Conservation (phyloP, 2,113 vertebrate genomes). For the Gorsachius goisagi region DNA sequence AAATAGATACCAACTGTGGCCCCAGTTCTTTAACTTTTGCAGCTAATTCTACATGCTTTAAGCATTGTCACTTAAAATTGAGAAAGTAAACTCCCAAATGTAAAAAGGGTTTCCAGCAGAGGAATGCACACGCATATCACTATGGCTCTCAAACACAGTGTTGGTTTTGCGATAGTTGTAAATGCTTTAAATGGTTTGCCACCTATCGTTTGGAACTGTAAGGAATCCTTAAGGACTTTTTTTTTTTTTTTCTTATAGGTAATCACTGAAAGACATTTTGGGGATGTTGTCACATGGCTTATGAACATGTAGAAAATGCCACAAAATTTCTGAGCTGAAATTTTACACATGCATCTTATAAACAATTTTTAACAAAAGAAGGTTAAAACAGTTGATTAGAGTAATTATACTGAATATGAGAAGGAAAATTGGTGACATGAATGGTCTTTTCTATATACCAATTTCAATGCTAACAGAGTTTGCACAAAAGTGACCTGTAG, state of each 20-base stretch:
- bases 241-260: not conserved
- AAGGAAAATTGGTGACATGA: not conserved
- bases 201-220: not conserved
- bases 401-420: not conserved
- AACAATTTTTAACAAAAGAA: not conserved
- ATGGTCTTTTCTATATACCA: not conserved
- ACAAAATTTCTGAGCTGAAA: not conserved
- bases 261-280: not conserved
- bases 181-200: not conserved
- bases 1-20: not conserved
- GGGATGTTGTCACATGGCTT: not conserved
- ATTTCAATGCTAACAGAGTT: not conserved
- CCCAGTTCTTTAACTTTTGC: not conserved
- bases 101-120: not conserved
- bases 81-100: not conserved
- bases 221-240: not conserved
- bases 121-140: rapidly evolving
- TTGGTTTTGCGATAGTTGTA: not conserved
- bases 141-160: rapidly evolving
- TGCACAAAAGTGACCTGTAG: slow-evolving; percentile 65
- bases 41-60: not conserved
- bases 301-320: not conserved
- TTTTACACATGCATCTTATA: not conserved
- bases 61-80: not conserved
- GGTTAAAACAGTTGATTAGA: not conserved